These are phyloP conservation scores for Crotalus horridus DNA, from an alignment of 2,113 vertebrate genomes.

Conservation along the genomic window DNA sequence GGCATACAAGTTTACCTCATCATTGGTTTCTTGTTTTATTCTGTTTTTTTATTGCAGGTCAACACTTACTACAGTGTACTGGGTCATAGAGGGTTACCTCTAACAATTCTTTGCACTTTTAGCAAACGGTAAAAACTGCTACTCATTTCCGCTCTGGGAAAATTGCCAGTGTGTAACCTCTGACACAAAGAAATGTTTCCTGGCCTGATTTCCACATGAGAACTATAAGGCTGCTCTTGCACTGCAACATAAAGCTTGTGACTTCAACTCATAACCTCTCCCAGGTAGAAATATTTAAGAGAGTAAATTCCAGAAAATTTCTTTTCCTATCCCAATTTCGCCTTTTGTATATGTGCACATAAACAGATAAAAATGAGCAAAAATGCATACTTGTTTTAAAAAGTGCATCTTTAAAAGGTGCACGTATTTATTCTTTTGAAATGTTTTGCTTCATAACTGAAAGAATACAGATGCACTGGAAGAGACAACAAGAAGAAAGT, in stretches of 20 bases:
- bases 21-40: neutral
- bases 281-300: neutral
- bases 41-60: neutral
- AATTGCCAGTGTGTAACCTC: neutral
- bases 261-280: neutral
- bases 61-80: neutral
- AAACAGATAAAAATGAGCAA: neutral
- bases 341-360: neutral
- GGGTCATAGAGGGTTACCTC: neutral
- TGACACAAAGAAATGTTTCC: conserved; percentile 9
- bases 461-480: neutral
- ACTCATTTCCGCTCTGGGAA: neutral
- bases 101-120: neutral
- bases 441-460: neutral
- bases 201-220: conserved; percentile 5
- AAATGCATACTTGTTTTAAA: neutral
- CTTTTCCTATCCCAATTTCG: neutral
- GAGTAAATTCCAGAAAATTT: neutral
- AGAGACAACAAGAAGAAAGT: neutral
- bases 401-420: neutral
- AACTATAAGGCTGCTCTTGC: neutral
- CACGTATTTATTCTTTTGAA: too few species aligned
- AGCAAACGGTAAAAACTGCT: neutral
- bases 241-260: neutral
- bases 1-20: neutral